Evolutionary conservation across 2,113 vertebrate genomes (phyloP).

Genomic region (Fregata magnificens): DNA sequence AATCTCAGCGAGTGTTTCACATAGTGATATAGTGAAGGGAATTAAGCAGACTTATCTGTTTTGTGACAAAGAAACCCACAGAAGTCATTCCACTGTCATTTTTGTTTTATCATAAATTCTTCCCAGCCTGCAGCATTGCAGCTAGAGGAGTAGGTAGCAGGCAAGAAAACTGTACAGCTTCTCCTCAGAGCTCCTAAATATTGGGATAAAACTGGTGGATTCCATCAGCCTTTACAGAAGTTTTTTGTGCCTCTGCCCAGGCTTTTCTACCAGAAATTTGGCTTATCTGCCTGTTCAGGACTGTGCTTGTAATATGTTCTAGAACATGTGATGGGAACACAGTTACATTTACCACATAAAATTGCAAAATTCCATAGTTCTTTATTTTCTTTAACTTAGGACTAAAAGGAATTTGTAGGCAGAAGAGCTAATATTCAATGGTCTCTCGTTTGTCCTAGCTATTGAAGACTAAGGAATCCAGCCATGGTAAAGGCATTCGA

Average conservation of each 20-base stretch:
- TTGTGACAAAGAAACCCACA: not conserved
- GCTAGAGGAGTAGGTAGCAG: not conserved
- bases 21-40: not conserved
- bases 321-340: not conserved
- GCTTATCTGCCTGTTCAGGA: not conserved
- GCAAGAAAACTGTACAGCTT: not conserved
- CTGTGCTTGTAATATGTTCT: not conserved
- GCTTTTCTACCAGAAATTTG: not conserved
- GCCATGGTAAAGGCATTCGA: not conserved
- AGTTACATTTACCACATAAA: not conserved
- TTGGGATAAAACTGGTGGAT: not conserved
- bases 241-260: not conserved
- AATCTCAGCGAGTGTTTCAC: not conserved
- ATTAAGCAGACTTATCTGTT: not conserved
- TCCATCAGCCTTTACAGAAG: not conserved
- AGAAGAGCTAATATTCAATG: not conserved
- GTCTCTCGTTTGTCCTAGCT: not conserved
- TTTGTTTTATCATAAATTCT: not conserved
- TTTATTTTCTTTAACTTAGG: not conserved
- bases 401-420: not conserved
- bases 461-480: not conserved
- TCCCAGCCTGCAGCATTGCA: not conserved
- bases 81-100: not conserved
- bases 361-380: not conserved
- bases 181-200: not conserved